Evolutionary conservation across 1,140 invertebrate species (phyloP), one percentile per base, ranked within the genome.

Genomic region (Caenorhabditis brenneri): DNA sequence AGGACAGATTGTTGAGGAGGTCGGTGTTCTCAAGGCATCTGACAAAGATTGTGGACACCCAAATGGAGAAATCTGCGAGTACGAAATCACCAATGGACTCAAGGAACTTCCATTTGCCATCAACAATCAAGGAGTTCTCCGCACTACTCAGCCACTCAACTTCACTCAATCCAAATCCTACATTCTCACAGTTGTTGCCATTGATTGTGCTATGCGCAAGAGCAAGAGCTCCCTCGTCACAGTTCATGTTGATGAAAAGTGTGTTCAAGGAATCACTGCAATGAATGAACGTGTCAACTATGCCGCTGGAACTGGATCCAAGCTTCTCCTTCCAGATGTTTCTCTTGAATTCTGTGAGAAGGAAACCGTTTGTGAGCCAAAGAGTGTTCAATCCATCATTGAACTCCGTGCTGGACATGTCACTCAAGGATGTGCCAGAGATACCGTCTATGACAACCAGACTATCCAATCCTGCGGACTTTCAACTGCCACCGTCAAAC

Each of bases 61-160:
- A 19, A 91, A 90, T 53, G 89, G 89, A 36, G 86, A 90, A 83
- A 87, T 89, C 33, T 90, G 89, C 55, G 88, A 89, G 24, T 90
- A 91, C 74, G 89, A 91, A 39, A 87, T 90, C 53, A 90, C 90
- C 49, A 90, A 90, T 79, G 88, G 87, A 29, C 84, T 91, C 15
- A 85, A 87, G n/a, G 87, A 86, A 82, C 89, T 87, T 29, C 89
- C 89, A 19, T 90, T 90, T 65, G 60, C 80, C 0, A 90, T 90
- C 69, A 86, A 88, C 49, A 88, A 89, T 80, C 88, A 90, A 79
- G 82, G 89, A 42, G 88, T 91, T 9, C 85, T 90, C 9, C 81
- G 80, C 29, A 90, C 84, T 19, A 90, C 81, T 58, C 46, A 69
- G 27, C 88, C 89, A 42, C 83, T 90, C 42, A 90, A 90, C 80